Conservation (phyloP, 2,797 vertebrate species). For the Mus caroli region DNA sequence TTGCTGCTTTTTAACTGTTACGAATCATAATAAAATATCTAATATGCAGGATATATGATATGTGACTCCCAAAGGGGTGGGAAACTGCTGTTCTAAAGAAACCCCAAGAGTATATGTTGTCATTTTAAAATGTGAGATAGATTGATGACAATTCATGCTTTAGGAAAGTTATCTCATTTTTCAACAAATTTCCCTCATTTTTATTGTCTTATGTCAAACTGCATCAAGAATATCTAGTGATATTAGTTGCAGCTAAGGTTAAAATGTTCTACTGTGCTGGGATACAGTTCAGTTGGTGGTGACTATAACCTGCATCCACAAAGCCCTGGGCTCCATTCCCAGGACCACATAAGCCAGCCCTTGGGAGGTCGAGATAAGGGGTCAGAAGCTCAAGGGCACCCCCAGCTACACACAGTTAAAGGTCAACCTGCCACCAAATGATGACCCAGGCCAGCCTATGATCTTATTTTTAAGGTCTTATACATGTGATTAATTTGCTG, state of each 20-base stretch:
- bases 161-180: constrained; percentile 7
- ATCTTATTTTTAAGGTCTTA: background rate
- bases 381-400: background rate
- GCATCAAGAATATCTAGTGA: constrained; percentile 72
- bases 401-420: background rate
- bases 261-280: background rate
- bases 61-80: background rate
- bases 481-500: background rate
- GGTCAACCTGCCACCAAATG: background rate
- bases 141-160: constrained; percentile 26
- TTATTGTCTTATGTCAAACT: constrained; percentile 68
- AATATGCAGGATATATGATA: background rate
- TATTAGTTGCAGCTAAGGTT: constrained; percentile 68
- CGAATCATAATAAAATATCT: background rate
- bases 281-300: background rate
- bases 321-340: background rate
- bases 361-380: background rate
- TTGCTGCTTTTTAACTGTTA: background rate
- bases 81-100: background rate
- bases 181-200: constrained; percentile 66
- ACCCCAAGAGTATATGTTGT: background rate
- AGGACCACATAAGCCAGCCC: background rate
- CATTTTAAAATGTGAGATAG: constrained; percentile 2
- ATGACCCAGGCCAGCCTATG: background rate
- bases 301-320: too few relatives aligned